Conservation (phyloP, 1,140 invertebrate genomes). For the Grapholita molesta region DNA sequence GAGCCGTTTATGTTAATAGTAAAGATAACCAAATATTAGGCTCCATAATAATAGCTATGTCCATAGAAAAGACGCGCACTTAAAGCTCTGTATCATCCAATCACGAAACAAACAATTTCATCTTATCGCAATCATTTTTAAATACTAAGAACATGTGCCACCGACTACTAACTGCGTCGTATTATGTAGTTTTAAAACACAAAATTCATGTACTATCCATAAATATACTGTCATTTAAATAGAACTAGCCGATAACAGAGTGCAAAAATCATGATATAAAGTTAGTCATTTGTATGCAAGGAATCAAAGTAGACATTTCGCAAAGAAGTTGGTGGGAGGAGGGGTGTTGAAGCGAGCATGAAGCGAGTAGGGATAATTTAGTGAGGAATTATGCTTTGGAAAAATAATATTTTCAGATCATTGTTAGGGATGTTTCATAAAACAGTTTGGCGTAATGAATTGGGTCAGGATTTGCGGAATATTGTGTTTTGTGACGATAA, state of each 20-base stretch:
- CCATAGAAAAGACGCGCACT: too few species aligned
- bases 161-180: too few species aligned
- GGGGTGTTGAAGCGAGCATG: slow-evolving; percentile 52
- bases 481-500: background rate
- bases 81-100: too few species aligned
- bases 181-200: slow-evolving; percentile 6
- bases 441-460: background rate
- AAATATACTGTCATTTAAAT: slow-evolving; percentile 17
- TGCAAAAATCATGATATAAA: slow-evolving; percentile 67
- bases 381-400: slow-evolving; percentile 48
- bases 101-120: too few species aligned
- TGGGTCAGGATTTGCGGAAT: background rate
- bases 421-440: slow-evolving; percentile 23
- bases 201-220: slow-evolving; percentile 6
- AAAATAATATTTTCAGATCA: slow-evolving; percentile 30
- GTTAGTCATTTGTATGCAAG: slow-evolving; percentile 78
- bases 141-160: too few species aligned
- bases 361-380: slow-evolving; percentile 61
- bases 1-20: too few species aligned
- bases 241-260: slow-evolving; percentile 49
- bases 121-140: too few species aligned
- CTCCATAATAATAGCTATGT: too few species aligned
- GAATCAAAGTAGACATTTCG: slow-evolving; percentile 77
- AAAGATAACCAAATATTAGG: too few species aligned
- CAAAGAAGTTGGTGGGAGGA: slow-evolving; percentile 52